A percentile compares a stretch with the other conserved stretches of the same genome.
phyloP scores from a whole-genome alignment of 2,113 vertebrate genomes.

The Prunella himalayana region DNA sequence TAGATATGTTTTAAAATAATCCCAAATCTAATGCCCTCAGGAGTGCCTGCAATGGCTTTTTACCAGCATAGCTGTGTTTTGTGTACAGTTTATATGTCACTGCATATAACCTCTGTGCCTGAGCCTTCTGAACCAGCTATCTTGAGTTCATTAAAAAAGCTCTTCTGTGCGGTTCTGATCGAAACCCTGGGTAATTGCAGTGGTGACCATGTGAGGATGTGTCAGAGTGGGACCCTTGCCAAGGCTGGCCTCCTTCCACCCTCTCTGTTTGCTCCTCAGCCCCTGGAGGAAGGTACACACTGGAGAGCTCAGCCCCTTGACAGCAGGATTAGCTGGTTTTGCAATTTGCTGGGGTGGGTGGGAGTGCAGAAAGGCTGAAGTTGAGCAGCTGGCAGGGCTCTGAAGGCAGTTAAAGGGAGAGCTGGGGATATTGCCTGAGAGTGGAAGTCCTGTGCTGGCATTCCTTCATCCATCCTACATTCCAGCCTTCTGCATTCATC shows the following conservation, averaged over 20 bases:
- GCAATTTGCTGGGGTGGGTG: neutral
- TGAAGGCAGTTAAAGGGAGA: neutral
- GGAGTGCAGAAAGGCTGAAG: neutral
- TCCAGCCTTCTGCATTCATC: slow-evolving; percentile 65
- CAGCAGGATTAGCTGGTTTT: neutral
- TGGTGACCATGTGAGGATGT: neutral
- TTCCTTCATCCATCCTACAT: slow-evolving; percentile 47
- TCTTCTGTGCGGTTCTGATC: rapidly evolving
- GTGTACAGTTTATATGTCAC: neutral
- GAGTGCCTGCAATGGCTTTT: neutral
- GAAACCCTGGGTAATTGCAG: neutral
- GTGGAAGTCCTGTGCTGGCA: slow-evolving; percentile 1
- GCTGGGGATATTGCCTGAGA: neutral
- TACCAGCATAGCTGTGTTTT: neutral
- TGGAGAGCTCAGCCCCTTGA: neutral
- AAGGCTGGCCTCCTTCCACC: neutral
- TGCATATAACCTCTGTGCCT: neutral
- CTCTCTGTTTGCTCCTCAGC: neutral
- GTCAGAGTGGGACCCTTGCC: neutral
- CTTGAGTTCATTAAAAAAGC: neutral
- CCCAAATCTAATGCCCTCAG: neutral
- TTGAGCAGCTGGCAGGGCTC: neutral
- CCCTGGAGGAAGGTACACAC: neutral
- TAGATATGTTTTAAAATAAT: neutral
- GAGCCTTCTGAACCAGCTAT: neutral